Conservation (phyloP, 2,888 invertebrate genomes). For the Amphipoea lucens region DNA sequence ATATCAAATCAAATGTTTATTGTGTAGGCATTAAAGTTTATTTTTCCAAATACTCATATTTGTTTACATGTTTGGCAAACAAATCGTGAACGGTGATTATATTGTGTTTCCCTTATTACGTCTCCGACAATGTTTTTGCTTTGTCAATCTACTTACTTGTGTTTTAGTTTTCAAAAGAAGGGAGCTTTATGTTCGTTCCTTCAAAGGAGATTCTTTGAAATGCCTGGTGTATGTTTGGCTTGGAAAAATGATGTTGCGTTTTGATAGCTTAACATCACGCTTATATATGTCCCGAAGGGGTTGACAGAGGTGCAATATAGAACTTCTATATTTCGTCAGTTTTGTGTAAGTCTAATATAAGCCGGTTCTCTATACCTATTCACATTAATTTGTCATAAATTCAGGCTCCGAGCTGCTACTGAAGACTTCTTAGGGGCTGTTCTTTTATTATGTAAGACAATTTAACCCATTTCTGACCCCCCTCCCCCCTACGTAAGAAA, state of each 20-base stretch:
- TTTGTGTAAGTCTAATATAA: background rate
- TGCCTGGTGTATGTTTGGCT: conserved; percentile 10
- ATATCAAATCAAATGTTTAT: too few relatives aligned
- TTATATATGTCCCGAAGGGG: too few relatives aligned
- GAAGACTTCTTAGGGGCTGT: background rate
- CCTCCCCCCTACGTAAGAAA: too few relatives aligned
- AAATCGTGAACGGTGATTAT: too few relatives aligned
- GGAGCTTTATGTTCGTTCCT: conserved; percentile 41
- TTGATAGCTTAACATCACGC: background rate
- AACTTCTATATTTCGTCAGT: too few relatives aligned
- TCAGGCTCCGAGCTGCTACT: background rate
- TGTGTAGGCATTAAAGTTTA: too few relatives aligned
- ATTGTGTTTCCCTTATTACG: conserved; percentile 27
- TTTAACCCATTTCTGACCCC: too few relatives aligned
- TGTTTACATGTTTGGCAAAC: too few relatives aligned
- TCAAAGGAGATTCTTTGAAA: conserved; percentile 55
- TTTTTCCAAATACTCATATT: too few relatives aligned
- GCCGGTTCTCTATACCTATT: too few relatives aligned
- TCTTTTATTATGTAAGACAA: too few relatives aligned
- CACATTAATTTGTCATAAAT: background rate
- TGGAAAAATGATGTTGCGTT: conserved; percentile 12
- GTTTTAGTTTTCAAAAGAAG: conserved; percentile 61
- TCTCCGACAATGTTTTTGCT: conserved; percentile 65
- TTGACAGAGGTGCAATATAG: background rate
- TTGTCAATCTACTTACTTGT: conserved; percentile 65